Evolutionary conservation across 2,113 vertebrate species (phyloP).

Genomic region (Hypocryptadius cinnamomeus): DNA sequence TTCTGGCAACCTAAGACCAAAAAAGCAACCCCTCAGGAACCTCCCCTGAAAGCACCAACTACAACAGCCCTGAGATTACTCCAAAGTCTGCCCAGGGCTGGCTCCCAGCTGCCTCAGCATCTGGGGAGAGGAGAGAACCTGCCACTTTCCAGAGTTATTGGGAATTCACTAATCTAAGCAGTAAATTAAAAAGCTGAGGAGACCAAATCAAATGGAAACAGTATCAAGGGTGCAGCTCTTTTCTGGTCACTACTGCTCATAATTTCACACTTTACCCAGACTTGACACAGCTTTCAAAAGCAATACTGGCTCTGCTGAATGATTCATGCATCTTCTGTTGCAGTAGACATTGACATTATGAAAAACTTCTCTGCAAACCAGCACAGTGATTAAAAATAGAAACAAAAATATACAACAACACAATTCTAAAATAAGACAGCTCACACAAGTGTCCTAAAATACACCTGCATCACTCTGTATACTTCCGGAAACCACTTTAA

Average conservation of each 20-base stretch:
- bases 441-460: neutral
- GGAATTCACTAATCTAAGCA: neutral
- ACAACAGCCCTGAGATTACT: neutral
- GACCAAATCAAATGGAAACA: neutral
- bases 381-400: constrained; percentile 6
- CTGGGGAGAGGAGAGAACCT: neutral
- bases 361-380: neutral
- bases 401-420: neutral
- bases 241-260: neutral
- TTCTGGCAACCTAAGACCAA: neutral
- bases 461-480: neutral
- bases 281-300: neutral
- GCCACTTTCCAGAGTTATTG: neutral
- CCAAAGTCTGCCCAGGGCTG: neutral
- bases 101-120: neutral
- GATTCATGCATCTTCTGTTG: neutral
- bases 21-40: neutral
- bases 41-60: neutral
- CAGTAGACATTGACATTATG: neutral
- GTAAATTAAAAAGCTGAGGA: neutral
- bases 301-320: neutral
- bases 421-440: neutral
- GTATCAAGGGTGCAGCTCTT: neutral
- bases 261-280: neutral
- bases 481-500: neutral